phyloP scores from a whole-genome alignment of 1,140 invertebrate genomes.

The Carcinoscorpius rotundicauda region DNA sequence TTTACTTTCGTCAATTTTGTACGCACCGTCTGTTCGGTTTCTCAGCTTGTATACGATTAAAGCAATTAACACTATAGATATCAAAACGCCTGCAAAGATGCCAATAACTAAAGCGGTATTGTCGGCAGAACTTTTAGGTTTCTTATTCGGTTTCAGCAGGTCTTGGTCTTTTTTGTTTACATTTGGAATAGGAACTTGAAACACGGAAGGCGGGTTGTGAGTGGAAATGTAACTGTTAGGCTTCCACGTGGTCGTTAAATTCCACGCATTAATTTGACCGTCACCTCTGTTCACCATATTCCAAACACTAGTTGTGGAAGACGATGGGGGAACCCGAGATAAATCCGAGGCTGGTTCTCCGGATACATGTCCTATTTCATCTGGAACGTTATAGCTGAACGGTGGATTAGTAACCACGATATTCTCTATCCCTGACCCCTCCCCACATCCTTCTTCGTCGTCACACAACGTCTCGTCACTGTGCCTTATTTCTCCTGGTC shows the following conservation, averaged over 20 bases:
- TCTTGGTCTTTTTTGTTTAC: slow-evolving; percentile 1
- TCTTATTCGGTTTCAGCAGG: slow-evolving; percentile 12
- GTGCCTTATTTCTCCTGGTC: background rate
- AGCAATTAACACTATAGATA: slow-evolving; percentile 79
- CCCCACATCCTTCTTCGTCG: slow-evolving; percentile 10
- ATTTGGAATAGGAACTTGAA: slow-evolving; percentile 15
- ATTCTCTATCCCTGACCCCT: slow-evolving; percentile 3
- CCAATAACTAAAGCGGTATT: slow-evolving; percentile 58
- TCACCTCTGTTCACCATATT: slow-evolving; percentile 29
- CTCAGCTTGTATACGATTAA: slow-evolving; percentile 80
- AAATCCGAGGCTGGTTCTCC: too few species aligned
- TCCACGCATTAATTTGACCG: slow-evolving; percentile 26
- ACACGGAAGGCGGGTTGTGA: slow-evolving; percentile 13
- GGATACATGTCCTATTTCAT: too few species aligned
- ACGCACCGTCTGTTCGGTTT: slow-evolving; percentile 68
- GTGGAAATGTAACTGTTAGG: background rate
- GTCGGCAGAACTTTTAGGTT: slow-evolving; percentile 19
- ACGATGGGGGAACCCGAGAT: background rate
- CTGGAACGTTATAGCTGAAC: background rate
- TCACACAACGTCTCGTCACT: slow-evolving; percentile 15
- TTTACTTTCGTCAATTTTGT: slow-evolving; percentile 73
- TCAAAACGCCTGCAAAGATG: slow-evolving; percentile 78
- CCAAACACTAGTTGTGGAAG: background rate
- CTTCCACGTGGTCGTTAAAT: slow-evolving; percentile 8
- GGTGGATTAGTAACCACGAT: background rate